Percentiles rank a stretch among this genome's conserved stretches.
These are phyloP conservation scores for Trichogramma evanescens DNA, from an alignment of 2,888 invertebrate genomes.

Conservation along the genomic window DNA sequence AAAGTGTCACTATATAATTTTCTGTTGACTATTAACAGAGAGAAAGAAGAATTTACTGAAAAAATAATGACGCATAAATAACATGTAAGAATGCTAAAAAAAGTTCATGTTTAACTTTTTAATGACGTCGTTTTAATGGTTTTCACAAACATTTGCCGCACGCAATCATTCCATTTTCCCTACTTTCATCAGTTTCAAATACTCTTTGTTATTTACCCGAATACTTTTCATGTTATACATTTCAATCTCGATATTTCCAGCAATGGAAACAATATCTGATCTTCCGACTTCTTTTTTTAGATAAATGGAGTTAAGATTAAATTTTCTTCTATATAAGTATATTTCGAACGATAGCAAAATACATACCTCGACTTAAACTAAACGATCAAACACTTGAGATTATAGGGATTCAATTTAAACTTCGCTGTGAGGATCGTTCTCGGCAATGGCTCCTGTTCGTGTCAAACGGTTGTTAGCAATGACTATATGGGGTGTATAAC, in stretches of 20 bases:
- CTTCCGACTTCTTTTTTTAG: too few relatives aligned
- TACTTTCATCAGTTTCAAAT: too few relatives aligned
- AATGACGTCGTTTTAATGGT: slow-evolving; percentile 16
- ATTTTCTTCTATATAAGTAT: too few relatives aligned
- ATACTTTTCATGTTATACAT: neutral
- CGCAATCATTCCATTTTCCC: slow-evolving; percentile 3
- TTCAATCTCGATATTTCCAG: neutral
- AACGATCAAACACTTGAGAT: slow-evolving; percentile 32
- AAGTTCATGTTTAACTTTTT: too few relatives aligned
- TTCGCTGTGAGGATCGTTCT: slow-evolving; percentile 37
- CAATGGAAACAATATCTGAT: too few relatives aligned
- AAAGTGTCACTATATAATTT: too few relatives aligned
- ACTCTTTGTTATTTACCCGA: neutral
- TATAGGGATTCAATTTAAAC: slow-evolving; percentile 37
- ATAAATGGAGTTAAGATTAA: too few relatives aligned
- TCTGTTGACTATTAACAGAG: too few relatives aligned
- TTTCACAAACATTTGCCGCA: slow-evolving; percentile 5
- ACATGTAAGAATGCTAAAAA: too few relatives aligned
- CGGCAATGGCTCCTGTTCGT: slow-evolving; percentile 39
- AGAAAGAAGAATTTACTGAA: too few relatives aligned
- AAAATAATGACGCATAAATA: too few relatives aligned
- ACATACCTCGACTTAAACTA: slow-evolving; percentile 14
- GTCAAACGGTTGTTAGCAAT: slow-evolving; percentile 33
- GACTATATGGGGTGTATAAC: too few relatives aligned
- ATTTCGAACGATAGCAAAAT: slow-evolving; percentile 1